Percentiles rank a stretch among this genome's conserved stretches.
Conservation (phyloP, 2,888 invertebrate species). For the Ochropleura leucogaster region DNA sequence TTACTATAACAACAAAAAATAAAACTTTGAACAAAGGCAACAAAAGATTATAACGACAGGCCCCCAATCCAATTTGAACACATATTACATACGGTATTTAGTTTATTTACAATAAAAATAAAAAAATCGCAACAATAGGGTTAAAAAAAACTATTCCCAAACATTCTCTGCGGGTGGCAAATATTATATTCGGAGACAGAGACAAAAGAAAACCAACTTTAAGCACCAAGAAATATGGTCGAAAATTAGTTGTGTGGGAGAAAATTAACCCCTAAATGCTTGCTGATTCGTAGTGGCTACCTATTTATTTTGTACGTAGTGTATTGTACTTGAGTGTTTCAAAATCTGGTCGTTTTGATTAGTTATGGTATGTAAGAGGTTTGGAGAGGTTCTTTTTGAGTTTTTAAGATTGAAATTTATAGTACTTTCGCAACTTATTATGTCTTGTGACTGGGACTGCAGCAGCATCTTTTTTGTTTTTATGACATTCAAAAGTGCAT, state of each 20-base stretch:
- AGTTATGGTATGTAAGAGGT: conserved; percentile 60
- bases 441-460: too few relatives aligned
- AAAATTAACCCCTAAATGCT: conserved; percentile 44
- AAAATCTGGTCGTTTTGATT: conserved; percentile 68
- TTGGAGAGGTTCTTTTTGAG: background rate
- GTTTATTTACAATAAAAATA: conserved; percentile 67
- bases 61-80: conserved; percentile 79
- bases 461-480: too few relatives aligned
- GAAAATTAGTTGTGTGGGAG: background rate
- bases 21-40: conserved; percentile 55
- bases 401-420: background rate
- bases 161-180: conserved; percentile 80
- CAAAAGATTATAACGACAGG: conserved; percentile 60
- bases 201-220: conserved; percentile 28
- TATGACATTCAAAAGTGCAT: too few relatives aligned
- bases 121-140: conserved; percentile 71
- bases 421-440: too few relatives aligned
- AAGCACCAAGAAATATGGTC: accelerated
- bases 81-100: conserved; percentile 80
- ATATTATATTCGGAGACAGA: conserved; percentile 4
- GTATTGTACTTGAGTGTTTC: conserved; percentile 54
- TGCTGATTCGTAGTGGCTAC: conserved; percentile 65
- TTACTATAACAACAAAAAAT: conserved; percentile 17
- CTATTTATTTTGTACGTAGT: conserved; percentile 62
- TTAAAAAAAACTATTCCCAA: conserved; percentile 73